These are phyloP conservation scores for Agrotis exclamationis DNA, from an alignment of 2,888 invertebrate genomes.

Conservation along the genomic window DNA sequence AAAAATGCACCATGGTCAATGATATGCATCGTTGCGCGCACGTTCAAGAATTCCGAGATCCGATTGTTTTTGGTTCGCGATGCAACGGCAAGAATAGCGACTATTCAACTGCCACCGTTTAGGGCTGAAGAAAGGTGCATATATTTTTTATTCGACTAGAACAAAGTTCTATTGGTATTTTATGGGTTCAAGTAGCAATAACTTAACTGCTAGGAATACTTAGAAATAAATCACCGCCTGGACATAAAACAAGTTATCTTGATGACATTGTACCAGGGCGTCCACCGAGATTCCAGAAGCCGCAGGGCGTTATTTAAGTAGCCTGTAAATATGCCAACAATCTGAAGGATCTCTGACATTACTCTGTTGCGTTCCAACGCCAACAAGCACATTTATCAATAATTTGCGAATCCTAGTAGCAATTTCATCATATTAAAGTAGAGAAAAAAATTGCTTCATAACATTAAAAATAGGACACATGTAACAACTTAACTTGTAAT, in stretches of 20 bases:
- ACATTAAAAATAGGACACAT: conserved; percentile 25
- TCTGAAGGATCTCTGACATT: conserved; percentile 57
- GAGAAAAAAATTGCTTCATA: conserved; percentile 21
- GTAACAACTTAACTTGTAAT: conserved; percentile 4
- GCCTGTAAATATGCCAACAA: conserved; percentile 51
- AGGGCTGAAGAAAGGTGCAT: conserved; percentile 38
- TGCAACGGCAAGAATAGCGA: conserved; percentile 55
- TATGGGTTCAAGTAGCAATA: conserved; percentile 8
- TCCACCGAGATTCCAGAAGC: conserved; percentile 54
- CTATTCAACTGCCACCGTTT: conserved; percentile 51
- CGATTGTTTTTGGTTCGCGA: conserved; percentile 71
- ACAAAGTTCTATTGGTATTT: conserved; percentile 19
- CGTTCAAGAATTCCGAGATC: conserved; percentile 69
- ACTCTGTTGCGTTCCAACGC: conserved; percentile 37
- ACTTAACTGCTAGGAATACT: conserved; percentile 26
- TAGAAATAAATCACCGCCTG: conserved; percentile 36
- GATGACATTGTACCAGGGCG: conserved; percentile 38
- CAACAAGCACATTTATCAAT: conserved; percentile 36
- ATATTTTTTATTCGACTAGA: conserved; percentile 29
- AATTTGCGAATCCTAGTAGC: conserved; percentile 39
- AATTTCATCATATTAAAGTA: conserved; percentile 27
- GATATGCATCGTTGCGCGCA: conserved; percentile 72
- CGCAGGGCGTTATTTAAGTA: conserved; percentile 53
- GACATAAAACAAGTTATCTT: conserved; percentile 41
- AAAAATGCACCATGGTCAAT: conserved; percentile 63